phyloP scores from a whole-genome alignment of 2,888 invertebrate genomes.

The Agrotis clavis region DNA sequence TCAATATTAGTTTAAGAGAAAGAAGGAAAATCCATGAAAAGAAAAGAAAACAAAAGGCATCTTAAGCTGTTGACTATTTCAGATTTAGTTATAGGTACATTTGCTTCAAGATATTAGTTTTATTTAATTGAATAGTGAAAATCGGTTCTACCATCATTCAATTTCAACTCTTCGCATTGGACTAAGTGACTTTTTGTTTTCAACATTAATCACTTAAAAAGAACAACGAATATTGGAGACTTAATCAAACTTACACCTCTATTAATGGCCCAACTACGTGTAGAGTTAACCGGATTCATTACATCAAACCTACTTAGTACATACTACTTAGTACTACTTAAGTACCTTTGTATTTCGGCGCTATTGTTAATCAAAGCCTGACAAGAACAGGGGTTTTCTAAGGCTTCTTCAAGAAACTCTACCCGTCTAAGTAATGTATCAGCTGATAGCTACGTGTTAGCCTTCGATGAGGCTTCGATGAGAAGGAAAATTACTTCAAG shows the following conservation, averaged over 20 bases:
- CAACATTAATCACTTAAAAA: background rate
- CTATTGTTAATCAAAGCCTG: constrained; percentile 25
- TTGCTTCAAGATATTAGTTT: background rate
- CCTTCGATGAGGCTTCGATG: constrained; percentile 72
- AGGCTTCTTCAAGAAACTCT: constrained; percentile 63
- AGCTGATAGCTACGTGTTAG: constrained; percentile 72
- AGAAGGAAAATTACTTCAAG: constrained; percentile 69
- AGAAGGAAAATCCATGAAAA: background rate
- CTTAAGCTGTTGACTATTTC: background rate
- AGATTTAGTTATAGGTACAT: background rate
- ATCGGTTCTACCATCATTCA: background rate
- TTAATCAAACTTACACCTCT: background rate
- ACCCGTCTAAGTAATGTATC: constrained; percentile 65
- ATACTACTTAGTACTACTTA: constrained; percentile 21
- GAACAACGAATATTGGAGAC: background rate
- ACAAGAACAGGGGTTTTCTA: constrained; percentile 43
- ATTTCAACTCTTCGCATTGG: background rate
- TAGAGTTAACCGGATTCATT: constrained; percentile 29
- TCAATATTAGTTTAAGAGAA: constrained; percentile 16
- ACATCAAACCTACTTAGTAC: constrained; percentile 18
- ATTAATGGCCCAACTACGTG: background rate
- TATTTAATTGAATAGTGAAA: background rate
- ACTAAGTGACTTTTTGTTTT: background rate
- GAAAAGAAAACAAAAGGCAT: background rate
- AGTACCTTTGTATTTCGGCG: constrained; percentile 36